These are phyloP conservation scores for Cherax quadricarinatus DNA, from an alignment of 1,140 invertebrate genomes.

Conservation along the genomic window DNA sequence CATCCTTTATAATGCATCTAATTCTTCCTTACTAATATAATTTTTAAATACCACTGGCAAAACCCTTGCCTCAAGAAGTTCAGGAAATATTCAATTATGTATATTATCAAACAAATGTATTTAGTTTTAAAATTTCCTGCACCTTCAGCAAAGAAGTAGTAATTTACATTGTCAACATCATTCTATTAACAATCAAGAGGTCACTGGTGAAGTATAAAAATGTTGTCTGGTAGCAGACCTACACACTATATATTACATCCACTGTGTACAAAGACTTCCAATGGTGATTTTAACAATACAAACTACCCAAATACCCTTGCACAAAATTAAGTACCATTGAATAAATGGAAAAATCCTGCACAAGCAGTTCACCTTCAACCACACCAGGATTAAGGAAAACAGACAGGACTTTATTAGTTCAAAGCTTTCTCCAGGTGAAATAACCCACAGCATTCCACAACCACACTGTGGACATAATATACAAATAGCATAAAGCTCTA, in stretches of 20 bases:
- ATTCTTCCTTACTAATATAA: background rate
- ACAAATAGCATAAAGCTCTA: background rate
- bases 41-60: background rate
- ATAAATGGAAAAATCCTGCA: background rate
- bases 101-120: background rate
- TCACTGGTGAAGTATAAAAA: background rate
- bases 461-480: background rate
- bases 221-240: background rate
- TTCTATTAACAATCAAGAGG: slow-evolving; percentile 5
- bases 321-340: background rate
- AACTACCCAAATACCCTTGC: background rate
- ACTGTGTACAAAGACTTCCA: background rate
- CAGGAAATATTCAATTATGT: background rate
- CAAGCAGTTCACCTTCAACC: background rate
- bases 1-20: background rate
- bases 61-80: background rate
- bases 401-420: background rate
- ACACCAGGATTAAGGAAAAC: background rate
- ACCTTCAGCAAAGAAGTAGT: background rate
- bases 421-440: background rate
- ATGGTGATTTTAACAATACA: background rate
- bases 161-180: background rate
- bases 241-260: slow-evolving; percentile 5
- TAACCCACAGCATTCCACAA: background rate
- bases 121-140: background rate